These are phyloP conservation scores for Semaprochilodus insignis DNA, from an alignment of 2,797 vertebrate species.

Conservation along the genomic window DNA sequence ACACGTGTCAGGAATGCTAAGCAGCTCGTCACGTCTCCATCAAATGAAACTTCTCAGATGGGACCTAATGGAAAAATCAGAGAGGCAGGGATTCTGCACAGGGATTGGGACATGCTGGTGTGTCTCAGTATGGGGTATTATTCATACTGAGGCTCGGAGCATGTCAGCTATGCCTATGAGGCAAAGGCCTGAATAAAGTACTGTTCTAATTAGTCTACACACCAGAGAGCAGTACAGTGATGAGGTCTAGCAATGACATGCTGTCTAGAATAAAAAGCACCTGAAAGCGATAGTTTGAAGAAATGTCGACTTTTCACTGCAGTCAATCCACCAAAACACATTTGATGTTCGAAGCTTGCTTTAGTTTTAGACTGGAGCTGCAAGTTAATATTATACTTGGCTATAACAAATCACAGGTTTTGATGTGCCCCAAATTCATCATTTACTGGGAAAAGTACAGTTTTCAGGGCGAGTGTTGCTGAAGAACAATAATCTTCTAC, in stretches of 20 bases:
- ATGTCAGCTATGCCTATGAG: not conserved
- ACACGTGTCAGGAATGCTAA: conserved; percentile 9
- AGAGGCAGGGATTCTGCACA: conserved; percentile 58
- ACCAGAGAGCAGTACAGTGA: conserved; percentile 33
- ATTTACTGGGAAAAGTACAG: too few relatives aligned
- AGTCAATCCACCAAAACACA: not conserved
- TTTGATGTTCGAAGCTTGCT: not conserved
- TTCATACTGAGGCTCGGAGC: conserved; percentile 7
- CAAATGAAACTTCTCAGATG: not conserved
- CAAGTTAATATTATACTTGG: too few relatives aligned
- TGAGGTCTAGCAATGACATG: not conserved
- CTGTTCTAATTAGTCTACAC: conserved; percentile 15
- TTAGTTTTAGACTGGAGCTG: not conserved
- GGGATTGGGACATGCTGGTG: conserved; percentile 48
- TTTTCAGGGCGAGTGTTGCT: too few relatives aligned
- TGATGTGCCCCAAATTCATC: too few relatives aligned
- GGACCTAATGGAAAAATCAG: conserved; percentile 46
- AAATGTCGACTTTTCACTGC: too few relatives aligned
- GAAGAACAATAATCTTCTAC: too few relatives aligned
- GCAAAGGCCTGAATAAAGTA: not conserved
- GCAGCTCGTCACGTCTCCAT: not conserved
- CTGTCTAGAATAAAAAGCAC: not conserved
- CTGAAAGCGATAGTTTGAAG: not conserved
- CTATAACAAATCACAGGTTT: too few relatives aligned
- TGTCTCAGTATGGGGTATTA: conserved; percentile 17